Conservation (phyloP, 2,888 invertebrate species). For the Drosophila sordidula region DNA sequence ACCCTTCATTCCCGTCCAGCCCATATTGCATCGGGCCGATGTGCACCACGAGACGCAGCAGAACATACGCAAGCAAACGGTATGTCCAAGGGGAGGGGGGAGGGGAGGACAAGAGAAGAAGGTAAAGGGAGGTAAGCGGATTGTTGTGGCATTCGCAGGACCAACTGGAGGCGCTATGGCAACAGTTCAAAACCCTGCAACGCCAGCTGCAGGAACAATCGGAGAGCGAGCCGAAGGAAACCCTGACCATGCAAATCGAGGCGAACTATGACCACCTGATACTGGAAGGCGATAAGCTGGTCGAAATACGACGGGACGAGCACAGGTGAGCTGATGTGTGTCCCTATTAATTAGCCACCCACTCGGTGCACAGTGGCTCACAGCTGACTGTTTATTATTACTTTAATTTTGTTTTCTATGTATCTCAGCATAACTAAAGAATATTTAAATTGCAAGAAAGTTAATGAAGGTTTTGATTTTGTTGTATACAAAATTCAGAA, state of each 20-base stretch:
- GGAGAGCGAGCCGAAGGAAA: conserved; percentile 83
- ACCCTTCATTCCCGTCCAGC: conserved; percentile 78
- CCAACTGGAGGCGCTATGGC: conserved; percentile 83
- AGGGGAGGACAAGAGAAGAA: not conserved
- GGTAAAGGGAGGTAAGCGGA: not conserved
- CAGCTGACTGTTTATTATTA: not conserved
- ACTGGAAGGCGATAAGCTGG: conserved; percentile 83
- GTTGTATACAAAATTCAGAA: no score
- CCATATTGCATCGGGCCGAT: conserved; percentile 81
- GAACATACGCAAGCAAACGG: conserved; percentile 82
- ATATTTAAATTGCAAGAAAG: no score
- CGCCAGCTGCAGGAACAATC: conserved; percentile 82
- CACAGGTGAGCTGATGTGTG: conserved; percentile 65
- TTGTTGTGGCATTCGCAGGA: conserved; percentile 60
- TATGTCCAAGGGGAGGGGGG: conserved; percentile 28
- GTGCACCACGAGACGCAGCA: conserved; percentile 83
- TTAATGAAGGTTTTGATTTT: no score
- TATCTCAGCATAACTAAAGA: no score
- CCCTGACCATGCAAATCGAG: conserved; percentile 84
- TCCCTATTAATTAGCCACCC: conserved; percentile 26
- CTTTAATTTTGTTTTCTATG: no score
- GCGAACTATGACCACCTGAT: conserved; percentile 84
- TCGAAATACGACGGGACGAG: conserved; percentile 82
- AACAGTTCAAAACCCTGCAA: conserved; percentile 84
- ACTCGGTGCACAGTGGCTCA: conserved; percentile 27